phyloP scores from a whole-genome alignment of 2,888 invertebrate genomes.

The Chalcosyrphus nemorum region DNA sequence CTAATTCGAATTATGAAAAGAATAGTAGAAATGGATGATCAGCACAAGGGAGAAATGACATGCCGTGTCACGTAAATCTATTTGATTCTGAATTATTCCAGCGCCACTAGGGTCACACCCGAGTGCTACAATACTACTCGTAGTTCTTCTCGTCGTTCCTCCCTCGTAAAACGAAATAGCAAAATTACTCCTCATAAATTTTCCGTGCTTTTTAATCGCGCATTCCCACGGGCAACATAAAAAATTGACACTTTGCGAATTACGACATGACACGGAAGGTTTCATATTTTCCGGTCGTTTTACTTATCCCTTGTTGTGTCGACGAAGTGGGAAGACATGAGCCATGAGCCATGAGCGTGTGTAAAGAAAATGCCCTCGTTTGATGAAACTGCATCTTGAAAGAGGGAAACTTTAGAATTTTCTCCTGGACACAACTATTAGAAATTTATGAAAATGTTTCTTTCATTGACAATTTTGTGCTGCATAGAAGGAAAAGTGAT shows the following conservation, averaged over 20 bases:
- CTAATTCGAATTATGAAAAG: conserved; percentile 1
- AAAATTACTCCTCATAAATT: conserved; percentile 64
- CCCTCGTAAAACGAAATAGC: conserved; percentile 36
- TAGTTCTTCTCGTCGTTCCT: background rate
- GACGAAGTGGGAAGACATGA: conserved; percentile 15
- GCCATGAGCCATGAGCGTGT: background rate
- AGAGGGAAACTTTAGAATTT: background rate
- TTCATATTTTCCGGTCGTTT: conserved; percentile 62
- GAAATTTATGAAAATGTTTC: conserved; percentile 31
- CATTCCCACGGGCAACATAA: conserved; percentile 62
- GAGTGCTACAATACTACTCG: conserved; percentile 8
- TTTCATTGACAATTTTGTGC: conserved; percentile 20
- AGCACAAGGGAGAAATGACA: background rate
- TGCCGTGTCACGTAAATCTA: conserved; percentile 26
- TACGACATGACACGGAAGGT: conserved; percentile 65
- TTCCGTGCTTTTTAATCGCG: conserved; percentile 61
- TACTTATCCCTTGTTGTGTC: conserved; percentile 53
- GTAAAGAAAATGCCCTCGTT: background rate
- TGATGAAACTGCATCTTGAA: conserved; percentile 25
- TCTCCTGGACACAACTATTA: conserved; percentile 19
- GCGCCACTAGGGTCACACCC: background rate
- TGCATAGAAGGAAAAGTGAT: background rate
- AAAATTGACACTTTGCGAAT: conserved; percentile 66
- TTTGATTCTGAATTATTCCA: conserved; percentile 27
- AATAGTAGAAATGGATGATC: background rate